Conservation (phyloP, 2,888 invertebrate species). For the Maniola hyperantus region DNA sequence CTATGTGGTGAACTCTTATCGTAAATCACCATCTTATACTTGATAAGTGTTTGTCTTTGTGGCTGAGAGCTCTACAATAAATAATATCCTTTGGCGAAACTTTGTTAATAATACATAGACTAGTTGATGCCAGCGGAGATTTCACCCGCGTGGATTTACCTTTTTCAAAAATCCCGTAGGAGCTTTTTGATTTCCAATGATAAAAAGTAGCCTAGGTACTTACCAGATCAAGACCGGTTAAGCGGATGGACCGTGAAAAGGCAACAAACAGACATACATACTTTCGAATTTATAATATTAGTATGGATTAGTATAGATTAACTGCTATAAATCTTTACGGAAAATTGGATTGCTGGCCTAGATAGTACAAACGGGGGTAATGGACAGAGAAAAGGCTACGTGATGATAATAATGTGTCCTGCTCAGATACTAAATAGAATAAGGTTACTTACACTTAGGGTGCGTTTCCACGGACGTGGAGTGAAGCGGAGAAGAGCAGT, state of each 20-base stretch:
- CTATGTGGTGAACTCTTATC: background rate
- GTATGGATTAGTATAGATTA: too few species aligned
- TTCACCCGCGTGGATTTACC: too few species aligned
- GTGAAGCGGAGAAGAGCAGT: too few species aligned
- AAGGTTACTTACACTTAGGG: constrained; percentile 37
- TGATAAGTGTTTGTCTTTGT: constrained; percentile 20
- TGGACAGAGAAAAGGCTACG: constrained; percentile 33
- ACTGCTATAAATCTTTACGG: constrained; percentile 35
- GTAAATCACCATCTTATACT: constrained; percentile 3
- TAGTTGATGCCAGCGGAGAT: too few species aligned
- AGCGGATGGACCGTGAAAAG: too few species aligned
- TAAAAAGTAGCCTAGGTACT: too few species aligned
- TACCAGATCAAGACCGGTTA: too few species aligned
- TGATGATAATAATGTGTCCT: constrained; percentile 30
- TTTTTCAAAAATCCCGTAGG: too few species aligned
- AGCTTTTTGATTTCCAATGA: too few species aligned
- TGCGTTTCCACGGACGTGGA: too few species aligned
- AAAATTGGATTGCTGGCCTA: constrained; percentile 52
- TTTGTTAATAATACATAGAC: constrained; percentile 28
- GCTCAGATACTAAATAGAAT: constrained; percentile 43
- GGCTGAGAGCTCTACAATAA: constrained; percentile 17
- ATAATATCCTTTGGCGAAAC: constrained; percentile 20
- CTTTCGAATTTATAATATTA: too few species aligned
- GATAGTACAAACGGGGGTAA: constrained; percentile 43
- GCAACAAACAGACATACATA: too few species aligned